phyloP scores from a whole-genome alignment of 2,113 vertebrate genomes.

The Pterocles orientalis region DNA sequence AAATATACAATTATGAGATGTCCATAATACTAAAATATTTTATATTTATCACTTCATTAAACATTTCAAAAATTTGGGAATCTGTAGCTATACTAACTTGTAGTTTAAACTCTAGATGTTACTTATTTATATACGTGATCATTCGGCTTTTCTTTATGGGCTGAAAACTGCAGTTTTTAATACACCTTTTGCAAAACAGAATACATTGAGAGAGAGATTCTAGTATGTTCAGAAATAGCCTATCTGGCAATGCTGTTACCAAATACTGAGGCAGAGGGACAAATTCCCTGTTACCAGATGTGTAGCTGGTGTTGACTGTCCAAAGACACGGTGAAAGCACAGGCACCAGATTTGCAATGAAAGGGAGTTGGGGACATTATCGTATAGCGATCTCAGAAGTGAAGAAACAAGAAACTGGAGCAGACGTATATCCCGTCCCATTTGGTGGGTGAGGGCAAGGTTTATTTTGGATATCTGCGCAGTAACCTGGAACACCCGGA shows the following conservation, averaged over 20 bases:
- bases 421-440: neutral
- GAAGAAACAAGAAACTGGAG: neutral
- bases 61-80: neutral
- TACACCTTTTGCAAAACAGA: neutral
- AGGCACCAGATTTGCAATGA: neutral
- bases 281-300: neutral
- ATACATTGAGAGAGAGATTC: neutral
- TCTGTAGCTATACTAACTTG: neutral
- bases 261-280: neutral
- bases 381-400: neutral
- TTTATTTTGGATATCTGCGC: too few species aligned
- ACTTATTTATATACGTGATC: neutral
- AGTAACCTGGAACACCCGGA: too few species aligned
- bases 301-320: neutral
- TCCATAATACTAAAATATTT: neutral
- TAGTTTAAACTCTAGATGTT: neutral
- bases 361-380: neutral
- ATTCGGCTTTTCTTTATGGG: neutral
- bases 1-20: neutral
- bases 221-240: neutral
- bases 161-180: neutral
- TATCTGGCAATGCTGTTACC: neutral
- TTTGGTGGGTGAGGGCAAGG: too few species aligned
- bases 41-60: neutral
- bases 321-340: neutral